A percentile compares a stretch with the other conserved stretches of the same genome.
These are phyloP conservation scores for Spermophilus dauricus DNA, from an alignment of 2,113 vertebrate genomes.

Conservation along the genomic window DNA sequence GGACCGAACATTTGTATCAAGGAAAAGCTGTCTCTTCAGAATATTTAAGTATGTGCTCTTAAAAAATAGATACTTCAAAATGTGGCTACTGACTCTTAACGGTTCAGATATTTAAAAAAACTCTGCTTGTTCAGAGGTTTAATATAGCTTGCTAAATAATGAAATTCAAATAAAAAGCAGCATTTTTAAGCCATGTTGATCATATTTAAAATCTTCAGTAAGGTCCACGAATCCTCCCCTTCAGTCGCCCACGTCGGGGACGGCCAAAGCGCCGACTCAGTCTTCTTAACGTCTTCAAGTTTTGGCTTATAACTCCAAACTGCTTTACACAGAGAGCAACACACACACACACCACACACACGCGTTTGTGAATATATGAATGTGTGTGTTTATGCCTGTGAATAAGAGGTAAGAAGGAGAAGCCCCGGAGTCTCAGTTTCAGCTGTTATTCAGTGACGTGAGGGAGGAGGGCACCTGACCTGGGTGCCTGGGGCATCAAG, in stretches of 20 bases:
- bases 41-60: background rate
- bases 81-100: rapidly evolving
- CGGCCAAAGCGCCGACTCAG: rapidly evolving
- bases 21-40: background rate
- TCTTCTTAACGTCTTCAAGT: background rate
- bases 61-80: background rate
- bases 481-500: background rate
- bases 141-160: background rate
- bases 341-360: background rate
- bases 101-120: too few relatives aligned
- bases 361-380: too few relatives aligned
- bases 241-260: background rate
- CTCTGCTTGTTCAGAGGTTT: too few relatives aligned
- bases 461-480: rapidly evolving
- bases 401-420: background rate
- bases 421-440: background rate
- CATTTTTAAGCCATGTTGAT: background rate
- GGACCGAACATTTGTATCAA: background rate
- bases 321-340: background rate
- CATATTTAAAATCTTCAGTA: background rate
- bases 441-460: background rate
- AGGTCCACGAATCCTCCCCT: background rate
- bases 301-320: background rate
- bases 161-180: background rate
- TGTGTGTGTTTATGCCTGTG: background rate